Evolutionary conservation across 2,113 vertebrate species (phyloP).

Genomic region (Thunnus maccoyii): DNA sequence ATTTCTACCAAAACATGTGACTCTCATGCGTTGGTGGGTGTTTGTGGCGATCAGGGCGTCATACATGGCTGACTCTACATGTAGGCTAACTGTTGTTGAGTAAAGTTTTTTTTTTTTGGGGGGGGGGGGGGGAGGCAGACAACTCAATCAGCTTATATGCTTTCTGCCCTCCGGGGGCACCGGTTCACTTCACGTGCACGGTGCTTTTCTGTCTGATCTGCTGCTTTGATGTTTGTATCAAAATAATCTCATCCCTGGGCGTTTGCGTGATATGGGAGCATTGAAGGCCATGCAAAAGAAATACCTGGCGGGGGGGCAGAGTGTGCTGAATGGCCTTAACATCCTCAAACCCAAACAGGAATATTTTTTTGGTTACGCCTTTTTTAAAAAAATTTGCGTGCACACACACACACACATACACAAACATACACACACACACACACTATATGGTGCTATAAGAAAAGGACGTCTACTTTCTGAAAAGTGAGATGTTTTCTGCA

Average conservation of each 20-base stretch:
- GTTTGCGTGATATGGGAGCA: conserved; percentile 41
- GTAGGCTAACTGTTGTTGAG: conserved; percentile 28
- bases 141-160: conserved; percentile 59
- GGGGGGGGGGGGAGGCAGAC: conserved; percentile 27
- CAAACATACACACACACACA: not conserved
- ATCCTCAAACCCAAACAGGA: conserved; percentile 33
- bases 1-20: not conserved
- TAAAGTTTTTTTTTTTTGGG: conserved; percentile 42
- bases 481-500: conserved; percentile 22
- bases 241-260: conserved; percentile 66
- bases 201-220: conserved; percentile 64
- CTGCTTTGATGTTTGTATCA: conserved; percentile 77
- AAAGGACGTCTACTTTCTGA: conserved; percentile 17
- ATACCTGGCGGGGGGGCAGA: conserved; percentile 40
- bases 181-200: conserved; percentile 46
- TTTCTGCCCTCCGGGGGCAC: conserved; percentile 51
- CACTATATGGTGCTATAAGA: not conserved
- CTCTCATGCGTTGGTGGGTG: not conserved
- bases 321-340: conserved; percentile 49
- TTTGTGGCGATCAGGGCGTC: conserved; percentile 3
- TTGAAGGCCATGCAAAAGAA: conserved; percentile 56
- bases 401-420: not conserved
- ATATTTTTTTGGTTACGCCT: conserved; percentile 20
- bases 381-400: not conserved
- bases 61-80: conserved; percentile 18